These are phyloP conservation scores for Agrilus cyanescens DNA, from an alignment of 2,888 invertebrate species.

Conservation along the genomic window DNA sequence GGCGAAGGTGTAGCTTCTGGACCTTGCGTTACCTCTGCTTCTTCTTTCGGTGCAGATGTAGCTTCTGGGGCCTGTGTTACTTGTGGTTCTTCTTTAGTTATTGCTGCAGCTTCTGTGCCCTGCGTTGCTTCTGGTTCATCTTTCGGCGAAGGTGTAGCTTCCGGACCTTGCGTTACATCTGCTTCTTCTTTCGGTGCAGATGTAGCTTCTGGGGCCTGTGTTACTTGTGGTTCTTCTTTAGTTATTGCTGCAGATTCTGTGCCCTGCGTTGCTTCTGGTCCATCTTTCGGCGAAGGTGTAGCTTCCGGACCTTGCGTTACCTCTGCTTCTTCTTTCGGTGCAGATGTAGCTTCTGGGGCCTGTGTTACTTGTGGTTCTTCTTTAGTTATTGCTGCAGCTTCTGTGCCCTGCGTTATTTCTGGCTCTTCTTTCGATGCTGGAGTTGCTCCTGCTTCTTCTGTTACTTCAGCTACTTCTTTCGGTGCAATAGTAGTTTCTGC, in stretches of 20 bases:
- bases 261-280: not conserved
- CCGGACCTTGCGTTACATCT: not conserved
- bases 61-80: slow-evolving; percentile 1
- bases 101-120: not conserved
- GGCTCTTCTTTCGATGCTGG: too few relatives aligned
- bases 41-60: not conserved
- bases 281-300: too few relatives aligned
- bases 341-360: too few relatives aligned
- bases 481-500: too few relatives aligned
- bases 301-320: too few relatives aligned
- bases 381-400: too few relatives aligned
- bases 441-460: too few relatives aligned
- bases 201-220: slow-evolving; percentile 1
- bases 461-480: too few relatives aligned
- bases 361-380: too few relatives aligned
- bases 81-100: not conserved
- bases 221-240: slow-evolving; percentile 1
- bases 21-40: not conserved
- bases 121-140: not conserved
- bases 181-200: not conserved
- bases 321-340: too few relatives aligned
- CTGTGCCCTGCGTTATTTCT: too few relatives aligned
- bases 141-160: not conserved
- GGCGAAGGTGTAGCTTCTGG: slow-evolving; percentile 1
- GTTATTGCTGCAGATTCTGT: not conserved